phyloP scores from a whole-genome alignment of 2,888 invertebrate genomes.

The Poecilobothrus nobilitatus region DNA sequence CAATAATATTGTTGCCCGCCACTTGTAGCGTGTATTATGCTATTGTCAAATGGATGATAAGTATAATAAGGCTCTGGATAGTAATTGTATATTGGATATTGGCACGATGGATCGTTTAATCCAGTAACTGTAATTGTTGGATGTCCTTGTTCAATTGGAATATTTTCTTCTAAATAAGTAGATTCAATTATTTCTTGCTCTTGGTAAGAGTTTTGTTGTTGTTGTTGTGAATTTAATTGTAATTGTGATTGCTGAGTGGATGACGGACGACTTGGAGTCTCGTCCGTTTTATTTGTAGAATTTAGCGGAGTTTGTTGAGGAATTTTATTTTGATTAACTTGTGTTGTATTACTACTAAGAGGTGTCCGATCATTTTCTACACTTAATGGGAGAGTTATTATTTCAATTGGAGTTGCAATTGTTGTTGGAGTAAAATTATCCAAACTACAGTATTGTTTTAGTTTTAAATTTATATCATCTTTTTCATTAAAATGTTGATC shows the following conservation, averaged over 20 bases:
- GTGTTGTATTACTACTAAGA: not conserved
- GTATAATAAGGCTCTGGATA: slow-evolving; percentile 18
- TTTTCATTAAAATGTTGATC: not conserved
- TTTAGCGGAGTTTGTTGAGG: slow-evolving; percentile 12
- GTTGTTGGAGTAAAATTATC: slow-evolving; percentile 31
- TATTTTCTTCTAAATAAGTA: slow-evolving; percentile 9
- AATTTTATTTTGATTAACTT: not conserved
- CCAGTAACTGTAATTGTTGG: slow-evolving; percentile 12
- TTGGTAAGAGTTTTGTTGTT: no score
- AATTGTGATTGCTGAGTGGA: not conserved
- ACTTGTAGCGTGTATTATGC: slow-evolving; percentile 13
- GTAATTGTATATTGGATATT: slow-evolving; percentile 8
- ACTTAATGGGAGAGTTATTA: slow-evolving; percentile 27
- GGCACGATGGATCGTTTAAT: not conserved
- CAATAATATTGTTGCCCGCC: slow-evolving; percentile 16
- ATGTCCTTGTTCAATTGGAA: slow-evolving; percentile 9
- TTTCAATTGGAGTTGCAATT: slow-evolving; percentile 24
- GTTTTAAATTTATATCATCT: slow-evolving; percentile 27
- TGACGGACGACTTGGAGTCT: not conserved
- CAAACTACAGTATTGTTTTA: slow-evolving; percentile 30
- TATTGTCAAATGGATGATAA: slow-evolving; percentile 15
- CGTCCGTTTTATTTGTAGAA: slow-evolving; percentile 13
- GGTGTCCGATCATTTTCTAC: slow-evolving; percentile 25
- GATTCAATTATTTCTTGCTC: slow-evolving; percentile 1
- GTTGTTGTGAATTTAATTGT: no score